Conservation (phyloP, 2,113 vertebrate species). For the Myrmecobius fasciatus region DNA sequence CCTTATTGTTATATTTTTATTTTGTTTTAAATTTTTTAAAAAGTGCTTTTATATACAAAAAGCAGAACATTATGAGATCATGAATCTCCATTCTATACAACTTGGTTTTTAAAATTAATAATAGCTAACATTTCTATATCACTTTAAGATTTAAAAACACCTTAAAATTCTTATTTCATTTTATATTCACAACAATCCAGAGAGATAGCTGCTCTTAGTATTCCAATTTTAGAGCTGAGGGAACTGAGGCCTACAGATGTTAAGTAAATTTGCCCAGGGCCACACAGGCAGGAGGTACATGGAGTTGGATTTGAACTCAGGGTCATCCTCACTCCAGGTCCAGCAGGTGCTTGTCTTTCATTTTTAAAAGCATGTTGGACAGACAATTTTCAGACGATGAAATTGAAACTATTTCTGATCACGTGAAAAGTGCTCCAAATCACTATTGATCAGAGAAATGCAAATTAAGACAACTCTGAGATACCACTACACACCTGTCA, state of each 20-base stretch:
- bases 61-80: not conserved
- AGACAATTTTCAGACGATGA: no score
- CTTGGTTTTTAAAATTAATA: not conserved
- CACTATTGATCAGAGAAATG: no score
- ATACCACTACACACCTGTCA: no score
- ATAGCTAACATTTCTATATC: not conserved
- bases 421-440: no score
- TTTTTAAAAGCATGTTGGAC: not conserved
- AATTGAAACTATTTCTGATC: no score
- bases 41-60: not conserved
- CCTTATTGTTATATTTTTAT: conserved; percentile 27
- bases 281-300: not conserved
- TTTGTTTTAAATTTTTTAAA: not conserved
- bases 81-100: not conserved
- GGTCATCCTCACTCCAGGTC: not conserved
- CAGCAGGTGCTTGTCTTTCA: not conserved
- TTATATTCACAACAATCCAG: not conserved
- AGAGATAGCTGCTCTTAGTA: not conserved
- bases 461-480: no score
- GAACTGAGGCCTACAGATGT: not conserved
- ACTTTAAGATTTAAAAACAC: not conserved
- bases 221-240: not conserved
- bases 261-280: not conserved
- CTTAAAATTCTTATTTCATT: not conserved
- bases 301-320: not conserved